Percentiles rank a stretch among this genome's conserved stretches.
Conservation (phyloP, 2,888 invertebrate genomes). For the Aphelenchoides bicaudatus region DNA sequence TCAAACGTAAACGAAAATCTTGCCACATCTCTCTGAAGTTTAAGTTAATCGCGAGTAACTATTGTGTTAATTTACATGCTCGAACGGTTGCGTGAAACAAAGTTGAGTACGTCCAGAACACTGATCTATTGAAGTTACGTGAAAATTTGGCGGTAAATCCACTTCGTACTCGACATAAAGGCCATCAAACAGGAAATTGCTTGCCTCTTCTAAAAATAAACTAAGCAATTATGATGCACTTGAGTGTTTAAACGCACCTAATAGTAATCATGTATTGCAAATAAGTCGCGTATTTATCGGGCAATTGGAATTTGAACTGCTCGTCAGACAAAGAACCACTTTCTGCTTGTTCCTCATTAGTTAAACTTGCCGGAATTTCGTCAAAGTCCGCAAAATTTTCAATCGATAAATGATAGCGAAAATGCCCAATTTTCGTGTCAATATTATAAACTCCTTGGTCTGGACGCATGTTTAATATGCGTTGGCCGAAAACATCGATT, state of each 20-base stretch:
- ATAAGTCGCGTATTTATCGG: background rate
- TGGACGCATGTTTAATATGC: background rate
- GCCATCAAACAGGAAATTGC: conserved; percentile 29
- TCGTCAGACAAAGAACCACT: conserved; percentile 6
- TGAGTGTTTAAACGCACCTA: background rate
- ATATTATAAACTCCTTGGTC: background rate
- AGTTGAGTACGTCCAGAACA: conserved; percentile 27
- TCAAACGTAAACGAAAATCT: conserved; percentile 29
- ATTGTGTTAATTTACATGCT: background rate
- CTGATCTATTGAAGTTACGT: background rate
- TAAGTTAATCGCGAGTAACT: background rate
- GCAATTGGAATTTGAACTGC: conserved; percentile 12
- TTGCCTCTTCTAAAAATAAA: conserved; percentile 32
- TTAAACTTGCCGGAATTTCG: background rate
- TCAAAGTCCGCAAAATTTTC: conserved; percentile 4
- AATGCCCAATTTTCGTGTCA: conserved; percentile 1
- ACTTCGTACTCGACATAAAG: conserved; percentile 30
- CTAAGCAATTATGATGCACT: conserved; percentile 7
- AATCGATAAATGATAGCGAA: background rate
- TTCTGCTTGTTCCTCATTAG: background rate
- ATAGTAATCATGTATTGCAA: conserved; percentile 2
- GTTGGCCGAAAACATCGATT: conserved; percentile 6
- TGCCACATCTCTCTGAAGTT: conserved; percentile 22
- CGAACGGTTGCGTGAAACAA: conserved; percentile 18
- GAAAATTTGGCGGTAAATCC: conserved; percentile 29